phyloP scores from a whole-genome alignment of 1,140 invertebrate species.

The Neodiprion virginianus region DNA sequence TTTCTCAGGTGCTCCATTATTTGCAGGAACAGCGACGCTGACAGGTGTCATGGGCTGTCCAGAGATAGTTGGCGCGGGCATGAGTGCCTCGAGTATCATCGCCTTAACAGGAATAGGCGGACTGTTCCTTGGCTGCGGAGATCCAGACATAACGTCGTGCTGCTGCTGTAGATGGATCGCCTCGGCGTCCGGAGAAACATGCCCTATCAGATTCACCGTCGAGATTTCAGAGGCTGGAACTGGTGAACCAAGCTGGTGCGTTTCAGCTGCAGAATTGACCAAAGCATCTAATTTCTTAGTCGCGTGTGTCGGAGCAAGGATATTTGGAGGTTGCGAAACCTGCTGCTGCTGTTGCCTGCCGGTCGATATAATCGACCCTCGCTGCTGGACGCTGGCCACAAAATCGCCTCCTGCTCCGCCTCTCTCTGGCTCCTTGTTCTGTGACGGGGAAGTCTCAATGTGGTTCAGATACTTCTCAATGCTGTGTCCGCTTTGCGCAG shows the following conservation, averaged over 20 bases:
- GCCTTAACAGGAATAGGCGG: constrained; percentile 59
- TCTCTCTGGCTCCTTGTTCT: constrained; percentile 41
- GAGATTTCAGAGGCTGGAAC: constrained; percentile 45
- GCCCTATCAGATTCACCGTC: constrained; percentile 47
- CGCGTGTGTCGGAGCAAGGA: constrained; percentile 51
- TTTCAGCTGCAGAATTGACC: constrained; percentile 70
- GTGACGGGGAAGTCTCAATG: constrained; percentile 49
- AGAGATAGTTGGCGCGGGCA: constrained; percentile 54
- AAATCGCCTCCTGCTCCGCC: constrained; percentile 53
- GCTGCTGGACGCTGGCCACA: constrained; percentile 57
- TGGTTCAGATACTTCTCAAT: constrained; percentile 68
- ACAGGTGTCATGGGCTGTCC: constrained; percentile 44
- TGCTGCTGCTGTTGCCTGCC: constrained; percentile 43
- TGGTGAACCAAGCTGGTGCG: constrained; percentile 59
- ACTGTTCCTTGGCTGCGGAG: constrained; percentile 47
- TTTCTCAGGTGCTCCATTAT: constrained; percentile 56
- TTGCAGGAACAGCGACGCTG: constrained; percentile 42
- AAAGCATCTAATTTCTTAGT: constrained; percentile 68
- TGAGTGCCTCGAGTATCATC: constrained; percentile 63
- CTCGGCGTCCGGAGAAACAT: constrained; percentile 41
- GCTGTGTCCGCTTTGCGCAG: constrained; percentile 64
- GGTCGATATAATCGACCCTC: constrained; percentile 59
- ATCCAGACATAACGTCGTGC: constrained; percentile 44
- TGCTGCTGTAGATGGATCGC: neutral
- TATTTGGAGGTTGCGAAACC: constrained; percentile 57